A percentile compares a stretch with the other conserved stretches of the same genome.
Evolutionary conservation across 2,113 vertebrate genomes (phyloP).

Genomic region (Lepisosteus osseus): DNA sequence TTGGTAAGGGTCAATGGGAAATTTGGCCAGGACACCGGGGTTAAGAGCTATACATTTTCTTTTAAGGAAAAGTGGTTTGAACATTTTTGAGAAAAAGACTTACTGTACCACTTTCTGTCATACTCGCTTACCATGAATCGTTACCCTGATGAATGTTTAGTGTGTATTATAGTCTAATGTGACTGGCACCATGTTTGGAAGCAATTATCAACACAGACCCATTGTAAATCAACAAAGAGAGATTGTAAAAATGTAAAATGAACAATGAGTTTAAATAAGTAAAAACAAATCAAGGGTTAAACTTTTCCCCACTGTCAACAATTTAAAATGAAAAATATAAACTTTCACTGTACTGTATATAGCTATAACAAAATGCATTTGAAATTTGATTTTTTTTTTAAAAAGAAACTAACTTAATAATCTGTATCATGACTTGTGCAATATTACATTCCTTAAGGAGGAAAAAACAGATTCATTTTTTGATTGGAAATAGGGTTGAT

Average conservation of each 20-base stretch:
- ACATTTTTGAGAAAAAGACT: no score
- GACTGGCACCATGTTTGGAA: not conserved
- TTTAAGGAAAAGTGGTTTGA: no score
- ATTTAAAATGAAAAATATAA: no score
- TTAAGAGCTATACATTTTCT: no score
- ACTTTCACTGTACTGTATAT: no score
- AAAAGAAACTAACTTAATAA: slow-evolving; percentile 24
- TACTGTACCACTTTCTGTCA: no score
- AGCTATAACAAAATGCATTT: slow-evolving; percentile 28
- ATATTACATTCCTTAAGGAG: slow-evolving; percentile 30
- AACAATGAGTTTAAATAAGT: not conserved
- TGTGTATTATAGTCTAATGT: not conserved
- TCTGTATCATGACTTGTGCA: slow-evolving; percentile 60
- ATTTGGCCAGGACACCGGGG: no score
- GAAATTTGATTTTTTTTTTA: slow-evolving; percentile 30
- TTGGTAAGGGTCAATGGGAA: no score
- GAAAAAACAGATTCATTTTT: slow-evolving; percentile 20
- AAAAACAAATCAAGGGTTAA: no score
- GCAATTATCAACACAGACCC: slow-evolving; percentile 39
- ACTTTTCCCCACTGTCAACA: no score
- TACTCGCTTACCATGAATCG: no score
- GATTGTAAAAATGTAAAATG: slow-evolving; percentile 32
- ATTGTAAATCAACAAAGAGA: slow-evolving; percentile 38
- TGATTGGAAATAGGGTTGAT: slow-evolving; percentile 18
- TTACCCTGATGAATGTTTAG: no score